phyloP scores from a whole-genome alignment of 2,888 invertebrate species.

The Luperina testacea region DNA sequence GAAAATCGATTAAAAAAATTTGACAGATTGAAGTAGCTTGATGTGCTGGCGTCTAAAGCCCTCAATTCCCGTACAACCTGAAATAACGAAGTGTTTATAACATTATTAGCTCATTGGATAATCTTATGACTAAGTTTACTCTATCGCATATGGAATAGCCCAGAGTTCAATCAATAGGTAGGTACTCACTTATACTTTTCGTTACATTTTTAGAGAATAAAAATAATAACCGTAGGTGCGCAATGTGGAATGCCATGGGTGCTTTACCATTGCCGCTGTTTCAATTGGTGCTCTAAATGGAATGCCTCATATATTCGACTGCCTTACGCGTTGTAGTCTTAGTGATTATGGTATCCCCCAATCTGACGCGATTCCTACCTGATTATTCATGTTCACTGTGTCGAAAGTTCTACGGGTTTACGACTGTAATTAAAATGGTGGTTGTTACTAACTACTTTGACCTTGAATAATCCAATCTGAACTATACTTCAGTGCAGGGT shows the following conservation, averaged over 20 bases:
- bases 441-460: conserved; percentile 13
- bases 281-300: neutral
- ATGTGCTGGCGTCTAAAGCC: neutral
- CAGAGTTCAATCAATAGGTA: no score
- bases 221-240: neutral
- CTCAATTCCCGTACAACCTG: neutral
- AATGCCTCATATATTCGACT: neutral
- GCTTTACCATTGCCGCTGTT: neutral
- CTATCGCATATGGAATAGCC: neutral
- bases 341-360: conserved; percentile 2
- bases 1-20: no score
- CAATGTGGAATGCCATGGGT: neutral
- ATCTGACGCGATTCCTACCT: neutral
- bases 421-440: conserved; percentile 42
- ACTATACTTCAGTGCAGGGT: conserved; percentile 1
- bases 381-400: conserved; percentile 37
- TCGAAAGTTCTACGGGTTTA: conserved; percentile 43
- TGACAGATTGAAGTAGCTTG: no score
- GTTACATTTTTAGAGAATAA: no score
- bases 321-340: neutral
- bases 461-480: conserved; percentile 36
- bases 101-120: neutral
- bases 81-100: neutral
- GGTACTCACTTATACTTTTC: no score
- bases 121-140: neutral